phyloP scores from a whole-genome alignment of 2,113 vertebrate genomes.

The Syngnathus floridae region DNA sequence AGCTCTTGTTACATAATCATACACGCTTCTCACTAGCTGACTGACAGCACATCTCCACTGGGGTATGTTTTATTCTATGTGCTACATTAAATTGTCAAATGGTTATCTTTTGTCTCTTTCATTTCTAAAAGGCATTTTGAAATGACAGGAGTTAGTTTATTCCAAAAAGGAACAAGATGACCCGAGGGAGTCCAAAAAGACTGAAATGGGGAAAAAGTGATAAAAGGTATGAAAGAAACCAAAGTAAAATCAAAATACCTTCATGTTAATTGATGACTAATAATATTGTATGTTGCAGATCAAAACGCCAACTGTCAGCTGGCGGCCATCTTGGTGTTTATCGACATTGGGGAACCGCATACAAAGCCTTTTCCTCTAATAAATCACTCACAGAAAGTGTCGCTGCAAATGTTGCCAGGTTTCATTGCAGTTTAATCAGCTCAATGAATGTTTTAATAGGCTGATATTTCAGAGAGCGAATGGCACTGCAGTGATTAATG shows the following conservation, averaged over 20 bases:
- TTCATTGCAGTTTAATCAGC: slow-evolving; percentile 70
- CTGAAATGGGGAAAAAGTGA: too few species aligned
- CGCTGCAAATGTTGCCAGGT: slow-evolving; percentile 59
- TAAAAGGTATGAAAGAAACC: background rate
- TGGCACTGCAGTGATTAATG: slow-evolving; percentile 58
- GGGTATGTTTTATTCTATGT: background rate
- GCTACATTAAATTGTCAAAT: background rate
- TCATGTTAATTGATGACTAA: background rate
- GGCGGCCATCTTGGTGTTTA: slow-evolving; percentile 36
- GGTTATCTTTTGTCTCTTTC: background rate
- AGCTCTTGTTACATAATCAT: background rate
- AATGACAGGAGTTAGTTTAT: background rate
- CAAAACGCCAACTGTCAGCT: slow-evolving; percentile 44
- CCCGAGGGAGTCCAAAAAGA: background rate
- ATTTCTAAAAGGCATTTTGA: background rate
- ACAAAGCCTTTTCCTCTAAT: slow-evolving; percentile 30
- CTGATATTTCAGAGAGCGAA: slow-evolving; percentile 63
- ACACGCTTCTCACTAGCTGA: slow-evolving; percentile 4
- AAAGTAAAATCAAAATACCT: background rate
- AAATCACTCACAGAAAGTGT: slow-evolving; percentile 61
- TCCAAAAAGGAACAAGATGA: background rate
- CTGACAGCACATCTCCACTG: slow-evolving; percentile 2
- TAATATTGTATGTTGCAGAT: background rate
- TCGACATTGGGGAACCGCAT: slow-evolving; percentile 11
- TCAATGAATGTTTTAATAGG: slow-evolving; percentile 69